Evolutionary conservation across 2,888 invertebrate species (phyloP).

Genomic region (Rhimphoctona megacephalus): DNA sequence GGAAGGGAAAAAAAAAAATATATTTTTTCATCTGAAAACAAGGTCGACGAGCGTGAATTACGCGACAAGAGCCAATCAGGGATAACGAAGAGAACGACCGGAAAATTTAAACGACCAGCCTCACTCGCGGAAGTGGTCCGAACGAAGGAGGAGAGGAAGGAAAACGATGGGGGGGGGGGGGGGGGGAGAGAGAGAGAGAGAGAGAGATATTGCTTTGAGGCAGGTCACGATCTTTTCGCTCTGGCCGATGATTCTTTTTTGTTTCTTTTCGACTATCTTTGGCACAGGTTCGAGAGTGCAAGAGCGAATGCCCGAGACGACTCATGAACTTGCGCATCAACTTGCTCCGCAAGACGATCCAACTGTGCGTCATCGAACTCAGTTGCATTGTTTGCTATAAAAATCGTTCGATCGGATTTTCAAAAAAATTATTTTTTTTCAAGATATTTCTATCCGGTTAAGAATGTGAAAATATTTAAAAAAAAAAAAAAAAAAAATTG

Average conservation of each 20-base stretch:
- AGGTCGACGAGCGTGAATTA: conserved; percentile 9
- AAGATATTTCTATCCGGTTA: too few relatives aligned
- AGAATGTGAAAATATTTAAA: too few relatives aligned
- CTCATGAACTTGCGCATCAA: neutral
- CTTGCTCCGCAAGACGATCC: conserved; percentile 7
- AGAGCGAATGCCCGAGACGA: conserved; percentile 12
- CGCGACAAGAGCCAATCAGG: conserved; percentile 17
- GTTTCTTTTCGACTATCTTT: conserved; percentile 61
- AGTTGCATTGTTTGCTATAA: neutral
- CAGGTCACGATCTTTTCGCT: conserved; percentile 67
- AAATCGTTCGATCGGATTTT: neutral
- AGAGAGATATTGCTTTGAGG: conserved; percentile 47
- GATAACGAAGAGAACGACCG: conserved; percentile 39
- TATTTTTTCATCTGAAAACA: neutral
- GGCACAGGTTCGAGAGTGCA: conserved; percentile 55
- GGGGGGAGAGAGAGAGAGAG: too few relatives aligned
- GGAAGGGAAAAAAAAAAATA: too few relatives aligned
- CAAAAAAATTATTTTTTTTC: neutral
- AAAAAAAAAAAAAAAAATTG: too few relatives aligned
- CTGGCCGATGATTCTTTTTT: conserved; percentile 37
- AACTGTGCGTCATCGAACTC: neutral
- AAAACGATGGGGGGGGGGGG: neutral
- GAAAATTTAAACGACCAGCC: conserved; percentile 42
- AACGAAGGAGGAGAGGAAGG: conserved; percentile 21
- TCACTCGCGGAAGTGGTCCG: conserved; percentile 51